Evolutionary conservation across 2,888 invertebrate species (phyloP), one percentile per base, ranked within the genome.

Genomic region (Apantesis nais): DNA sequence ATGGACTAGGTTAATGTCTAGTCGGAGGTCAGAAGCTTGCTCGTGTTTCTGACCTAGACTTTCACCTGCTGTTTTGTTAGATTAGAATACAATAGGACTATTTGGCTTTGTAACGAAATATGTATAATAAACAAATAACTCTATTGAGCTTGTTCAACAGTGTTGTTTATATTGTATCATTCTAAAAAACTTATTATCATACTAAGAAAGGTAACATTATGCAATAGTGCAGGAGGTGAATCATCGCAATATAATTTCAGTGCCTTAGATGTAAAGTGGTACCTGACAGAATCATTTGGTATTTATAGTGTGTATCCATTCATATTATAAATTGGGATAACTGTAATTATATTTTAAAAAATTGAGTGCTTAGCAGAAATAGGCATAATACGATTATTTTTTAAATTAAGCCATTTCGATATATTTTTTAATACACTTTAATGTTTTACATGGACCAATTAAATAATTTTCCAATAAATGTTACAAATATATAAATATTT

Each of bases 21-120:
- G 78, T 74, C 74, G 78, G 67, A 69, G 81, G 78, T 81, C 78
- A 81, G 67, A 71, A 73, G 64, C 73, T 68, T 74, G 81, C 73
- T 81, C 81, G 72, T 70, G 74, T 74, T 81, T 81, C 68, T 81
- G 78, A 79, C 80, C 81, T 75, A 79, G 72, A 81, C 81, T 81
- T 81, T 81, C 80, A 81, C 80, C 70, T 66, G 62, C 62, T 74
- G 73, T 72, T 72, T 70, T 58, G 67, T 71, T 65, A 60, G 9
- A 67, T 70, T 67, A 67, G 55, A 66, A 69, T 74, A 70, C 55
- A 67, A 70, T 70, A 60, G 55, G 58, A 39, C 16, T 39, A 68
- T 68, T 68, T 66, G 58, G 22, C 37, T 67, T 25, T 41, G 61
- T 14, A 29, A 29, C 29, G 16, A 58, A 29, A 58, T 58, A 16